Evolutionary conservation across 2,797 vertebrate genomes (phyloP).

Genomic region (Xenopus petersii): DNA sequence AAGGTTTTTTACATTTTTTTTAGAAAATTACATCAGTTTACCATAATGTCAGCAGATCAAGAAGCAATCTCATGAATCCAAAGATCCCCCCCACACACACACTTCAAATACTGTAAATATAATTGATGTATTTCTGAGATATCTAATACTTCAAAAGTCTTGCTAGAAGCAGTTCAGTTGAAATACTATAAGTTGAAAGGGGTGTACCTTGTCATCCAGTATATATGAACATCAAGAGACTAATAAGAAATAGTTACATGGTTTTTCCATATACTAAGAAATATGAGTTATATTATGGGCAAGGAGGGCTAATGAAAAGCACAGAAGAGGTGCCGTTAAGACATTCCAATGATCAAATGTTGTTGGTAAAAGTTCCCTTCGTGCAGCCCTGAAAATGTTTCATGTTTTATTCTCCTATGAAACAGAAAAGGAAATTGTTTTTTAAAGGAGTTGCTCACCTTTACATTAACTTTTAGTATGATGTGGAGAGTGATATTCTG

Average conservation of each 20-base stretch:
- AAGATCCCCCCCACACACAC: constrained; percentile 58
- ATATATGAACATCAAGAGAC: constrained; percentile 27
- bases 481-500: too few species aligned
- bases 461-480: too few species aligned
- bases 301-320: too few species aligned
- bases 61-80: constrained; percentile 63
- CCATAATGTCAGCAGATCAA: constrained; percentile 63
- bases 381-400: too few species aligned
- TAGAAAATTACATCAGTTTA: constrained; percentile 73
- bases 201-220: neutral
- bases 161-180: constrained; percentile 19
- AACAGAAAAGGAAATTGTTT: too few species aligned
- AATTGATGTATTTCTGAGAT: constrained; percentile 66
- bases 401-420: too few species aligned
- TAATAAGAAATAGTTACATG: constrained; percentile 33
- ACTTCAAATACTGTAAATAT: constrained; percentile 13
- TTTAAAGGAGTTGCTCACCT: too few species aligned
- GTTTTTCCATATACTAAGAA: constrained; percentile 18
- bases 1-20: constrained; percentile 55
- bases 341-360: too few species aligned
- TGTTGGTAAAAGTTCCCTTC: too few species aligned
- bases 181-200: neutral
- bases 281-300: neutral
- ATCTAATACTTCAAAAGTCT: constrained; percentile 37
- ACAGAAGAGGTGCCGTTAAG: too few species aligned